Base-by-base conservation (phyloP, 2,113 vertebrate species). In the Columbina picui region DNA sequence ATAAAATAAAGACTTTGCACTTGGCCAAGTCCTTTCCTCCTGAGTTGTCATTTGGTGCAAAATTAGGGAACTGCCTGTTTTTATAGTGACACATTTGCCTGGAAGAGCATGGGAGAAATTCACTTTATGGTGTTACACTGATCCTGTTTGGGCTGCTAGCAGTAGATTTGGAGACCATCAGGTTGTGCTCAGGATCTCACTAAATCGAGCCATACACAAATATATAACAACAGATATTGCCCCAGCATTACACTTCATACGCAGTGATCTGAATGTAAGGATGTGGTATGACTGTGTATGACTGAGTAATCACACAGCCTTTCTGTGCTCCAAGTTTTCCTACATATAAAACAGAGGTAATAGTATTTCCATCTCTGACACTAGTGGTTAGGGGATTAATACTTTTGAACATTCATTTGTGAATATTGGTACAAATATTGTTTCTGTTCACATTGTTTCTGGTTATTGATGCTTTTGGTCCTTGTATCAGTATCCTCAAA, bases 391-490 rank as follows among this genome's bases (percentile, higher is more conserved):
- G 52, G 74, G 83, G 59, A 45, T 55, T 85, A 52, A 39, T 89
- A 74, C 29, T 84, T 97, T 71, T 34, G 79, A 67, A 90, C 78
- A 55, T 79, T 76, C 56, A 70, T 90, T 94, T 90, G 49, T 74
- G 67, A 91, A 43, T 89, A 88, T 81, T 73, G 38, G 39, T 87
- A 83, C 81, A 97, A 95, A 68, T 93, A 94, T 82, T 94, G 84
- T 87, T 94, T 94, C 74, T 86, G 93, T 95, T 94, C 91, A 29
- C 50, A 30, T 85, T 86, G 80, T 93, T 96, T 96, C 95, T 95
- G 90, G 87, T 97, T 97, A 96, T 96, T 96, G 76, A 90, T 32
- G 13, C 43, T 92, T 64, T 96, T 96, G 94, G 94, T 95, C 80
- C 50, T 91, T 89, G 73, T 92, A 86, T 93, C 95, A 92, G 94